These are phyloP conservation scores for Drosophila pachea DNA, from an alignment of 1,140 invertebrate species.

Conservation along the genomic window DNA sequence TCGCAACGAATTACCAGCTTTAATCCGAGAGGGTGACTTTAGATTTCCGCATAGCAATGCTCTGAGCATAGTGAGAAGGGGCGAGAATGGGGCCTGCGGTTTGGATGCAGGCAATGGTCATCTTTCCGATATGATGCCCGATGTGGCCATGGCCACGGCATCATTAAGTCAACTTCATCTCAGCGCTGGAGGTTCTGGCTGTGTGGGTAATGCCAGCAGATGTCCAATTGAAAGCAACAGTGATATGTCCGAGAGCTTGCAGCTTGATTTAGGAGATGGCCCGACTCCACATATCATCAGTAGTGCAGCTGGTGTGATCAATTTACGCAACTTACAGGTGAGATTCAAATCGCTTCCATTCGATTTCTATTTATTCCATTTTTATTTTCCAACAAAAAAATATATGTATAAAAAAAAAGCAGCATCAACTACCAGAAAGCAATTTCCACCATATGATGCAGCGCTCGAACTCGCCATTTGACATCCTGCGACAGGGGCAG, in stretches of 20 bases:
- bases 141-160: slow-evolving; percentile 92
- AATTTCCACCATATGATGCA: slow-evolving; percentile 76
- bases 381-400: neutral
- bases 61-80: slow-evolving; percentile 51
- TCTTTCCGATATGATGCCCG: slow-evolving; percentile 90
- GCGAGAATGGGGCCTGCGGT: slow-evolving; percentile 56
- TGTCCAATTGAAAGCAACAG: slow-evolving; percentile 40
- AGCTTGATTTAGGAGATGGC: slow-evolving; percentile 89
- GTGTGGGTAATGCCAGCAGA: slow-evolving; percentile 24
- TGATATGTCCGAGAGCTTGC: slow-evolving; percentile 80
- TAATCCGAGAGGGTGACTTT: slow-evolving; percentile 83
- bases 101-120: slow-evolving; percentile 81
- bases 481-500: slow-evolving; percentile 67
- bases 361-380: neutral
- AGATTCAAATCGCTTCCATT: neutral
- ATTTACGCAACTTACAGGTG: slow-evolving; percentile 71
- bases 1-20: slow-evolving; percentile 81
- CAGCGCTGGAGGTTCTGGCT: slow-evolving; percentile 36
- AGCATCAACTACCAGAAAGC: slow-evolving; percentile 72
- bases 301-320: slow-evolving; percentile 53
- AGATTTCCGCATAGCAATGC: slow-evolving; percentile 70
- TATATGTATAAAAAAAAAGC: neutral
- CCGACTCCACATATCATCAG: slow-evolving; percentile 81
- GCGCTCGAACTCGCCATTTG: slow-evolving; percentile 73
- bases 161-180: slow-evolving; percentile 84